Evolutionary conservation across 2,888 invertebrate species (phyloP), one percentile per base, ranked within the genome.

Genomic region (Bombylius discolor): DNA sequence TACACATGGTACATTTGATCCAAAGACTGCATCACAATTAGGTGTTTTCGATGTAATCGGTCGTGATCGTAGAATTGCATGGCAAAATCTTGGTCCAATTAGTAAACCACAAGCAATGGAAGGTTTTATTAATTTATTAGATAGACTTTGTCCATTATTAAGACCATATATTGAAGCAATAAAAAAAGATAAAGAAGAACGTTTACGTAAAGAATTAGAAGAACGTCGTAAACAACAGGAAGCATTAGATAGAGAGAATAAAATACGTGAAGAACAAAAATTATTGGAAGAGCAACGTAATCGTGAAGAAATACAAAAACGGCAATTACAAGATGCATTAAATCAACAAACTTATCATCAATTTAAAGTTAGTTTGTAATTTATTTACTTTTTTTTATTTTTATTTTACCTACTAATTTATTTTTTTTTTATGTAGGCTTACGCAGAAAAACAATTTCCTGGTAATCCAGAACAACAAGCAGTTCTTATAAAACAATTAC

Each of bases 1-100:
- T 9, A 80, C 80, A 12, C 86, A 93, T 73, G 97, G 97, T 0
- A 84, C 89, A 52, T 83, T 85, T 66, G 81, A 85, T 62, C 75
- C 84, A 3, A 84, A 82, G 52, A 81, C 83, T 53, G 80, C 81
- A 7, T 84, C 92, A 49, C 90, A 89, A 13, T 76, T 96, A 52
- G 97, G 97, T 32, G 92, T 95, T 1, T 75, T 98, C 45, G 96
- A 98, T 77, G 90, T 98, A 1, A 94, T 98, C 63, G 98, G 97
- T 3, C 84, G 87, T 68, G 96, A 97, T 69, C 79, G 97, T 59
- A 81, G 92, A 65, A 78, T 91, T 62, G 95, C 96, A 34, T 99
- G 99, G 98, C 90, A 93, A 70, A 81, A 85, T 60, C 76, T 99
- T 49, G 95, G 94, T 0, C 84, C 87, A 63, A 85, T 96, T 75